Evolutionary conservation across 2,797 vertebrate genomes (phyloP).

Genomic region (Helarctos malayanus): DNA sequence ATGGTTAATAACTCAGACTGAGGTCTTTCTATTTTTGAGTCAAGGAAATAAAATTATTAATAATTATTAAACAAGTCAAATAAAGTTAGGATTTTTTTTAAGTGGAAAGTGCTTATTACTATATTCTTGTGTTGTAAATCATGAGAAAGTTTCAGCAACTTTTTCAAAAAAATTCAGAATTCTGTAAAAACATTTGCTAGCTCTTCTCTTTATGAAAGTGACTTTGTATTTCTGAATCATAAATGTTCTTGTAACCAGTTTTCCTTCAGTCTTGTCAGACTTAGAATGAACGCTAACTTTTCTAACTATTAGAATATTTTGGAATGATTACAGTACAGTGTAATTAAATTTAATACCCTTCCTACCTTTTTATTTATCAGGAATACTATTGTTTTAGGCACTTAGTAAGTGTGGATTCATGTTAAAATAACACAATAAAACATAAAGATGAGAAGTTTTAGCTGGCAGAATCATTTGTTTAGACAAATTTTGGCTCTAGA

Average conservation of each 20-base stretch:
- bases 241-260: background rate
- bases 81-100: background rate
- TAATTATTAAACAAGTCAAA: background rate
- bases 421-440: constrained; percentile 34
- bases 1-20: constrained; percentile 41
- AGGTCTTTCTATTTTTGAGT: constrained; percentile 16
- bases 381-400: background rate
- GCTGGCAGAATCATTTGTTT: background rate
- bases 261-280: constrained; percentile 5
- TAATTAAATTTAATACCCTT: background rate
- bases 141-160: background rate
- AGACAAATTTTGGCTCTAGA: background rate
- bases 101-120: background rate
- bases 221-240: background rate
- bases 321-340: background rate
- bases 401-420: constrained; percentile 19
- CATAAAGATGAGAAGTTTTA: background rate
- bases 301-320: background rate
- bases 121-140: background rate
- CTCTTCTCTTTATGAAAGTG: background rate
- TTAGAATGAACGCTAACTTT: background rate
- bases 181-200: background rate
- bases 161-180: background rate
- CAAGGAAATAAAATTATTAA: background rate
- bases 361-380: constrained; percentile 42